Base-by-base conservation (phyloP, 2,113 vertebrate species). In the Brachyhypopomus gauderio region DNA sequence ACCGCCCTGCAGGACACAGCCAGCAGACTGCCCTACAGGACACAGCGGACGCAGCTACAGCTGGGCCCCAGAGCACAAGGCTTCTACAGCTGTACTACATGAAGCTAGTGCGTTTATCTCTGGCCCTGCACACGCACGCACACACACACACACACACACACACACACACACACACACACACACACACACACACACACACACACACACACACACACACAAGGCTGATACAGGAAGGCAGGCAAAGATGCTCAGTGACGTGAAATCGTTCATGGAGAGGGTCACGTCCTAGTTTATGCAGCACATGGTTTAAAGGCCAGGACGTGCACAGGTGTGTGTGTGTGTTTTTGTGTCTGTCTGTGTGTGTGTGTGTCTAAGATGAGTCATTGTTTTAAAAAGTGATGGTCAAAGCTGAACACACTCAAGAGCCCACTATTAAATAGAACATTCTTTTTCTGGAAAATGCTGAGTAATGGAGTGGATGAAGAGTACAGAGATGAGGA, bases 51-150 rank as follows among this genome's bases (percentile, higher is more conserved):
- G 30, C 30, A 30, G 30, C 30, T 30, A 30, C 30, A 30, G 30
- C 30, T 30, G 30, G 30, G 30, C 30, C 30, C 30, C 30, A 87
- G 83, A 84, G 67, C 81, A 87, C 83, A 85, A 83, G 85, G 78
- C 82, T 66, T 55, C 63, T 72, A 66, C 75, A 45, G 41, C 64
- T 55, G 63, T 83, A 78, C 71, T 83, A 78, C 67, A 83, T 69
- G 58, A 67, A 9, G 3, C 71, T 38, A 62, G 25, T 11, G 4
- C 34, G 41, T 25, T 77, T 6, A 11, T 6, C 41, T 45, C 41
- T 45, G 41, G 41, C 38, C 9, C 3, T 9, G 23, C 75, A 66
- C 69, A 73, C 45, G 8, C 45, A 11, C 45, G 12, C 45, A 41
- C 34, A 60, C 58, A 56, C 3, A 7, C 38, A n/a, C 75, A 56